These are phyloP conservation scores for Resseliella maxima DNA, from an alignment of 2,888 invertebrate genomes.

Conservation along the genomic window DNA sequence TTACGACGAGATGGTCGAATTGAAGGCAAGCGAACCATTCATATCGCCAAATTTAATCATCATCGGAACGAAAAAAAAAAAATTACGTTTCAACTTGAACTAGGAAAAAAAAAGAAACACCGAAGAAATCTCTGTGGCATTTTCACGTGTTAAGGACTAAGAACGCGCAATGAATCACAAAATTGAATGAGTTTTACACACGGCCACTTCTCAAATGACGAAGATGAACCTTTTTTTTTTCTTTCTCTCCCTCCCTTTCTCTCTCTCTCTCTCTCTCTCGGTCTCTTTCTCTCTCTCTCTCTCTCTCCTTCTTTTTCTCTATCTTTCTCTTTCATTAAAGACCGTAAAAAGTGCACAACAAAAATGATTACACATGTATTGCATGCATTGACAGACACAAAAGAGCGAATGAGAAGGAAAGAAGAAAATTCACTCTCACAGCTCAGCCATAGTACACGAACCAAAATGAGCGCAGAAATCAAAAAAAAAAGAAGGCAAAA, in stretches of 20 bases:
- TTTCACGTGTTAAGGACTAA: background rate
- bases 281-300: too few species aligned
- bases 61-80: background rate
- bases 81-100: background rate
- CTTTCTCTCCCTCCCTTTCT: too few species aligned
- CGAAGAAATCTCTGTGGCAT: too few species aligned
- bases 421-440: background rate
- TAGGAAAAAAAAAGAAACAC: background rate
- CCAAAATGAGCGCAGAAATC: background rate
- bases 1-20: background rate
- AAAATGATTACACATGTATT: conserved; percentile 17
- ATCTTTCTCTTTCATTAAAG: too few species aligned
- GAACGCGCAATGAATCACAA: background rate
- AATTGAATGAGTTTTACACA: conserved; percentile 26
- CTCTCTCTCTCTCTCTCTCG: too few species aligned
- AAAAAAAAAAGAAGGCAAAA: background rate
- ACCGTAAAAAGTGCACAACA: background rate
- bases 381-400: background rate
- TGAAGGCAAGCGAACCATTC: conserved; percentile 15
- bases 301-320: too few species aligned
- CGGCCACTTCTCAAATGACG: conserved; percentile 19
- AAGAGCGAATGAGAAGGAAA: background rate
- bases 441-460: background rate
- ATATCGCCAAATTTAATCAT: conserved; percentile 51
- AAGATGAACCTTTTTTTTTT: conserved; percentile 37